Conservation (phyloP, 2,797 vertebrate genomes). For the Sternarchorhynchus goeldii region DNA sequence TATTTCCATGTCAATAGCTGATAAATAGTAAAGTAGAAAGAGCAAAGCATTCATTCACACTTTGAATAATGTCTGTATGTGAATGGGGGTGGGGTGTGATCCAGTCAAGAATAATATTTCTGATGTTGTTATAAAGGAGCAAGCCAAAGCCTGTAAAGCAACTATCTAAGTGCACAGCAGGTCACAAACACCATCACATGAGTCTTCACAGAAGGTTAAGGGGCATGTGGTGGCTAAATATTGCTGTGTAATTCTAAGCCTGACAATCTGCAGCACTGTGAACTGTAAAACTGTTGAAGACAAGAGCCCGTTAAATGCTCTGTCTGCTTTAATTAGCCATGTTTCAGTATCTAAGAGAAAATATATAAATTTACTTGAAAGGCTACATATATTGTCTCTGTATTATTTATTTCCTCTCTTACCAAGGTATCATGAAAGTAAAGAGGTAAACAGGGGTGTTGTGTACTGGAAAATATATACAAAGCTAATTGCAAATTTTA, state of each 20-base stretch:
- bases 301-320: slow-evolving; percentile 4
- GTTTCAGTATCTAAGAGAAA: not conserved
- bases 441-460: not conserved
- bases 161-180: not conserved
- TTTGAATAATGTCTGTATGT: slow-evolving; percentile 12
- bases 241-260: not conserved
- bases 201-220: not conserved
- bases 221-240: not conserved
- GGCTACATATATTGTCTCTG: not conserved
- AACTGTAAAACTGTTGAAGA: slow-evolving; percentile 2
- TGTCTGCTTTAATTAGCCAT: not conserved
- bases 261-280: slow-evolving; percentile 1
- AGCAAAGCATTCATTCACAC: slow-evolving; percentile 11
- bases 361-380: not conserved
- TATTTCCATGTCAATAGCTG: slow-evolving; percentile 56
- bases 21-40: slow-evolving; percentile 20
- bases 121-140: not conserved
- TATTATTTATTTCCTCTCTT: not conserved
- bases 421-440: not conserved
- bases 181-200: not conserved
- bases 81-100: slow-evolving; percentile 8
- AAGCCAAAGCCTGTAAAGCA: not conserved
- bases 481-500: slow-evolving; percentile 4
- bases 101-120: not conserved
- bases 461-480: not conserved